Conservation (phyloP, 1,140 invertebrate genomes). For the Anastrepha ludens region DNA sequence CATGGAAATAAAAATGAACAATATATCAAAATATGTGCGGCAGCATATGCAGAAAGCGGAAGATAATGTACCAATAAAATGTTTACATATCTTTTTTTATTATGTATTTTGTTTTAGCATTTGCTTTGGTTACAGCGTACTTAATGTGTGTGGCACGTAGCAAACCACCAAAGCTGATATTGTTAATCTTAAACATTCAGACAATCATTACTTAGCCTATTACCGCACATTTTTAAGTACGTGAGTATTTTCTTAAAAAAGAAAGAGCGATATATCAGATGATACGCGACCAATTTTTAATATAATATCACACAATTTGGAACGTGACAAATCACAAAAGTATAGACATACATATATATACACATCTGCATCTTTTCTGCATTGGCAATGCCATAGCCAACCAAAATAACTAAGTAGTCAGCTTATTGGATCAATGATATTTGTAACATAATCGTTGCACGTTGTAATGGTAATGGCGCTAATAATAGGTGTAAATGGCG, state of each 20-base stretch:
- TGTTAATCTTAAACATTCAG: background rate
- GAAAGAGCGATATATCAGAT: background rate
- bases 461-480: background rate
- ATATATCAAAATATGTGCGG: background rate
- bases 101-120: too few species aligned
- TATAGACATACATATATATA: background rate
- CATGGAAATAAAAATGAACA: background rate
- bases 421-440: background rate
- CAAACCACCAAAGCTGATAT: background rate
- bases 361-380: too few species aligned
- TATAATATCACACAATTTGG: constrained; percentile 15
- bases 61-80: background rate
- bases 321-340: constrained; percentile 29
- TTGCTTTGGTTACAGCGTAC: background rate
- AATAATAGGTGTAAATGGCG: background rate
- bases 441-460: background rate
- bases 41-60: background rate
- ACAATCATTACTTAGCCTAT: constrained; percentile 23
- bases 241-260: constrained; percentile 49
- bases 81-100: too few species aligned
- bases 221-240: constrained; percentile 38
- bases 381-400: background rate
- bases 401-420: background rate
- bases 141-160: constrained; percentile 2
- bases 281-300: background rate